phyloP scores from a whole-genome alignment of 2,888 invertebrate genomes.

The Eutolmus rufibarbis region DNA sequence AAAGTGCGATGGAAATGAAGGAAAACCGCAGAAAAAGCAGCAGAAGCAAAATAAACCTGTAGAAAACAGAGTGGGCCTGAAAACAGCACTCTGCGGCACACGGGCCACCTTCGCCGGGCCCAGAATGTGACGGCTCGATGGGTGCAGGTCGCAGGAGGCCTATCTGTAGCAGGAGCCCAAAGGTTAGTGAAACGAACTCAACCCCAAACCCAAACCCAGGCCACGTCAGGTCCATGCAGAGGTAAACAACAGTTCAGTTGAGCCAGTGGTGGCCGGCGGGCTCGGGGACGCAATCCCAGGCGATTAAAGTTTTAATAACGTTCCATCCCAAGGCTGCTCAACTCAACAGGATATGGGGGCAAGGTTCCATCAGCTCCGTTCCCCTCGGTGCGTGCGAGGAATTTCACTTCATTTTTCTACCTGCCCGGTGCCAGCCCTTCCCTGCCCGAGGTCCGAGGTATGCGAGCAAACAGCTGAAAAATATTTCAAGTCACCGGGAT shows the following conservation, averaged over 20 bases:
- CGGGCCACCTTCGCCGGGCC: background rate
- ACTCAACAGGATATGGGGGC: constrained; percentile 7
- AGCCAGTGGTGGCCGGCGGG: background rate
- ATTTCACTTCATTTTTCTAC: background rate
- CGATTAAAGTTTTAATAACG: constrained; percentile 13
- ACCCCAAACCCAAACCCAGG: background rate
- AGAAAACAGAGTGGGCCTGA: background rate
- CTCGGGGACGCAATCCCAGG: background rate
- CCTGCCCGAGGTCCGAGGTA: background rate
- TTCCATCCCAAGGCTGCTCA: background rate
- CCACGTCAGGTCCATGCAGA: background rate
- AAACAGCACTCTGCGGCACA: background rate
- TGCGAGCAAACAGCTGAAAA: constrained; percentile 16
- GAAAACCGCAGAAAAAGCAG: background rate
- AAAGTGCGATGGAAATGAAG: background rate
- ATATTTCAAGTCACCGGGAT: constrained; percentile 1
- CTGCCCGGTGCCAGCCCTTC: background rate
- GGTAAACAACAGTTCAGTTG: constrained; percentile 2
- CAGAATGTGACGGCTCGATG: background rate
- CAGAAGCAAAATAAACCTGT: background rate
- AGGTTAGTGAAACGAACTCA: background rate
- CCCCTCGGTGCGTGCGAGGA: background rate
- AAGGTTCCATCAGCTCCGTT: background rate
- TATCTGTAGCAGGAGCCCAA: background rate
- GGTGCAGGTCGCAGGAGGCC: background rate